A percentile compares a stretch with the other conserved stretches of the same genome.
These are phyloP conservation scores for Noturus placidus DNA, from an alignment of 2,113 vertebrate genomes.

Conservation along the genomic window DNA sequence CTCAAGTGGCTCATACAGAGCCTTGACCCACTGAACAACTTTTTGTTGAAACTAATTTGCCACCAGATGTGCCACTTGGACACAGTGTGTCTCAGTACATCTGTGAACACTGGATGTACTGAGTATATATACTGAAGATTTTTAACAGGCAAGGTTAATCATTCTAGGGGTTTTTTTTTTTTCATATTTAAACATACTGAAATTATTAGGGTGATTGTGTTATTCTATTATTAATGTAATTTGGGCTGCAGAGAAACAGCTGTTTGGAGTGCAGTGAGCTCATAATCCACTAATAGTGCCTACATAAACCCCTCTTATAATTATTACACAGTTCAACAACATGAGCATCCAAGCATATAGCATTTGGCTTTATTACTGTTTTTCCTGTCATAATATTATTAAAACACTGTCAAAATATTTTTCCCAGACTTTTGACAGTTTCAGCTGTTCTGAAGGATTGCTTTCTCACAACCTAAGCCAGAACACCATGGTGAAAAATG, in stretches of 20 bases:
- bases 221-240: slow-evolving; percentile 38
- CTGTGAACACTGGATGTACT: not conserved
- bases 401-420: slow-evolving; percentile 26
- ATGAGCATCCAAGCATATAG: slow-evolving; percentile 3
- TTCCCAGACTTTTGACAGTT: not conserved
- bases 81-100: not conserved
- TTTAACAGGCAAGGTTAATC: slow-evolving; percentile 40
- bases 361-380: slow-evolving; percentile 24
- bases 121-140: slow-evolving; percentile 15
- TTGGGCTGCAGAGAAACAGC: slow-evolving; percentile 32
- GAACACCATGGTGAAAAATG: slow-evolving; percentile 22
- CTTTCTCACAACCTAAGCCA: slow-evolving; percentile 42
- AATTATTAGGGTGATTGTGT: slow-evolving; percentile 33
- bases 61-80: slow-evolving; percentile 28
- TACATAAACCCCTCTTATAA: slow-evolving; percentile 18
- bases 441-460: slow-evolving; percentile 29
- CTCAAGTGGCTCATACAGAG: not conserved
- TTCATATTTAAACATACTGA: slow-evolving; percentile 40
- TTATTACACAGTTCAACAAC: slow-evolving; percentile 24
- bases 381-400: slow-evolving; percentile 18
- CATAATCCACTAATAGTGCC: slow-evolving; percentile 20
- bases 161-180: not conserved
- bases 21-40: not conserved
- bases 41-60: slow-evolving; percentile 7
- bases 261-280: slow-evolving; percentile 30